A percentile compares a stretch with the other conserved stretches of the same genome.
These are phyloP conservation scores for Probaryconus sp. DNA, from an alignment of 1,140 invertebrate genomes.

Conservation along the genomic window DNA sequence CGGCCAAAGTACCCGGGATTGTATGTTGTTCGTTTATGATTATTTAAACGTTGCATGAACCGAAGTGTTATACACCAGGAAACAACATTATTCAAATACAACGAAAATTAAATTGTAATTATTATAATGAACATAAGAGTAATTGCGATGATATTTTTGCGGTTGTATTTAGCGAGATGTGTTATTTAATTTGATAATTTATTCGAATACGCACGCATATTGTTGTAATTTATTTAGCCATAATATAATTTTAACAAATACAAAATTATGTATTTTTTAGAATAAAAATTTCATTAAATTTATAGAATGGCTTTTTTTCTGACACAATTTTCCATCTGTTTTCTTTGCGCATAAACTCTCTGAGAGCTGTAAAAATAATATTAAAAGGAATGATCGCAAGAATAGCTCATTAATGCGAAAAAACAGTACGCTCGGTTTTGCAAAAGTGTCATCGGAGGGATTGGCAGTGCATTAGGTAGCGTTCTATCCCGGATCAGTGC, in stretches of 20 bases:
- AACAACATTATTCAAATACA: not conserved
- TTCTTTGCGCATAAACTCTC: too few species aligned
- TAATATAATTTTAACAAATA: too few species aligned
- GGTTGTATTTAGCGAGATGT: slow-evolving; percentile 12
- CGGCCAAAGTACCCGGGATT: too few species aligned
- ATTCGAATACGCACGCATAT: too few species aligned
- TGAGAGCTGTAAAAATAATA: too few species aligned
- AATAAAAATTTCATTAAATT: too few species aligned
- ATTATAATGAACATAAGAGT: slow-evolving; percentile 37
- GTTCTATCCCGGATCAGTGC: slow-evolving; percentile 49
- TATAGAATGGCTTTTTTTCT: too few species aligned
- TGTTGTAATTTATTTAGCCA: too few species aligned
- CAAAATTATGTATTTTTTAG: too few species aligned
- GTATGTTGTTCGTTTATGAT: slow-evolving; percentile 7
- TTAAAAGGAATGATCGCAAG: slow-evolving; percentile 8
- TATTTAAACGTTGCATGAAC: not conserved
- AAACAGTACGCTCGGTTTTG: slow-evolving; percentile 1
- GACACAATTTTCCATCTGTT: too few species aligned
- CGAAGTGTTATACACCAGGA: slow-evolving; percentile 4
- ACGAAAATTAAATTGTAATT: slow-evolving; percentile 33
- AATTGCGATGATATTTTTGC: slow-evolving; percentile 16
- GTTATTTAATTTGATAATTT: slow-evolving; percentile 45
- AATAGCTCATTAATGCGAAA: slow-evolving; percentile 8
- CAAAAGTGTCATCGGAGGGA: slow-evolving; percentile 6
- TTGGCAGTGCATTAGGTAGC: slow-evolving; percentile 45